Percentiles rank a stretch among this genome's conserved stretches.
Evolutionary conservation across 2,113 vertebrate genomes (phyloP).

Genomic region (Rhinoptilus africanus): DNA sequence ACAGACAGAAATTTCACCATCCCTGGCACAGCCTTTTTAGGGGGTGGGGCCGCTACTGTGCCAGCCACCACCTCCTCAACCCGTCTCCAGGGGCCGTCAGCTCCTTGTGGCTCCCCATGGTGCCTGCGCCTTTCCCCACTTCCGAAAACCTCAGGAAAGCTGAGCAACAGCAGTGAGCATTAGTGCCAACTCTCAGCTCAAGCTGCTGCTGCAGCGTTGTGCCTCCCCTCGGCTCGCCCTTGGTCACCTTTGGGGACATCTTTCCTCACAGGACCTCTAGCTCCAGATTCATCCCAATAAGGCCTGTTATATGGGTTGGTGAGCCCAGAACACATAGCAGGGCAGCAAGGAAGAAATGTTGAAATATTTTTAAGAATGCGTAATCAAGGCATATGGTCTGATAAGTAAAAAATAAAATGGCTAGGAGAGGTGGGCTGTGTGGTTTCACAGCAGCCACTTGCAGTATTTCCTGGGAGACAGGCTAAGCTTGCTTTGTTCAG

Average conservation of each 20-base stretch:
- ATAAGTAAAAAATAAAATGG: not conserved
- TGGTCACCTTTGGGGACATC: not conserved
- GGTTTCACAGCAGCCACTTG: not conserved
- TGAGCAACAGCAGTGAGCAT: not conserved
- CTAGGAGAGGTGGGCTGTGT: not conserved
- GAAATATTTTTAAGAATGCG: not conserved
- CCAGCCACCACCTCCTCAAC: no score
- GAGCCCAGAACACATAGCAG: not conserved
- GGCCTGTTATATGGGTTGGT: not conserved
- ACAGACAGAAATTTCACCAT: no score
- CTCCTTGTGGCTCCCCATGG: no score
- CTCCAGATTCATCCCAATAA: not conserved
- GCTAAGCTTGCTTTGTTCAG: not conserved
- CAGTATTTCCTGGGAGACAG: not conserved
- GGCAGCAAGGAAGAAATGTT: not conserved
- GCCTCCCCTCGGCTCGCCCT: rapidly evolving
- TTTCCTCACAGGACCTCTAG: not conserved
- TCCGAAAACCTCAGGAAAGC: no score
- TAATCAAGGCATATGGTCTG: not conserved
- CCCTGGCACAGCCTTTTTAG: no score
- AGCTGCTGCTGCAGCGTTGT: not conserved
- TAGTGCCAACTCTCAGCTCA: not conserved
- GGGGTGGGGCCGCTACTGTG: no score
- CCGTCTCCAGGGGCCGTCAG: no score
- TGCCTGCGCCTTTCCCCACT: no score